Base-by-base conservation (phyloP, 2,113 vertebrate species). In the Oncorhynchus tshawytscha region DNA sequence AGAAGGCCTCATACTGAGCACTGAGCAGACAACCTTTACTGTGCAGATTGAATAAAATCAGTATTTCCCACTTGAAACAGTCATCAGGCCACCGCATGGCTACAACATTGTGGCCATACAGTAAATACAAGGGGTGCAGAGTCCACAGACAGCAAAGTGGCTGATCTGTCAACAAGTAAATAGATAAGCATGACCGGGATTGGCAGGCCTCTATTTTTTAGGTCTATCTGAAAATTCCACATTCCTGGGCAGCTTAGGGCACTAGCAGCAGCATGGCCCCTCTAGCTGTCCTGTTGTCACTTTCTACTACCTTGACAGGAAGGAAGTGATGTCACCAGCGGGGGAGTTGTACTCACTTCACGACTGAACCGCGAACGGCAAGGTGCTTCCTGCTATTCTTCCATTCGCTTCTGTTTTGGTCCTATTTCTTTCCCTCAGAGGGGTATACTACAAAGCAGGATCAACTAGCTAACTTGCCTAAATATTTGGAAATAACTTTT, bases 351-450 rank as follows among this genome's bases (percentile, higher is more conserved):
- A 76, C n/a, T 62, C 25, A 83, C 79, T 78, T 83, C 83, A 85
- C 77, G 59, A 81, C 86, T 86, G 62, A 62, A 84, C 87, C 87
- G 45, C 87, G 85, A 84, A 86, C 86, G 77, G 67, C 75, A 72
- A 34, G 54, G 69, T 64, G 75, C 81, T 88, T 88, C 87, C 87
- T 85, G 78, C 87, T 80, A 85, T 83, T 85, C 82, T 88, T 84
- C 59, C 75, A 67, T 70, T 65, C 70, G 66, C 3, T 66, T 65
- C 54, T n/a, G 67, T 66, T 73, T 62, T 39, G 70, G 64, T 60
- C 70, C 27, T n/a, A 27, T 68, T 73, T 39, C 16, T 45, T 57
- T 51, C 72, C 22, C 25, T 72, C 51, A 20, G 70, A 71, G 49
- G 11, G 49, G 49, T 51, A 16, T 51, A 51, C 15, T 16, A 51